phyloP scores from a whole-genome alignment of 2,888 invertebrate species.

The Synanthedon andrenaeformis region DNA sequence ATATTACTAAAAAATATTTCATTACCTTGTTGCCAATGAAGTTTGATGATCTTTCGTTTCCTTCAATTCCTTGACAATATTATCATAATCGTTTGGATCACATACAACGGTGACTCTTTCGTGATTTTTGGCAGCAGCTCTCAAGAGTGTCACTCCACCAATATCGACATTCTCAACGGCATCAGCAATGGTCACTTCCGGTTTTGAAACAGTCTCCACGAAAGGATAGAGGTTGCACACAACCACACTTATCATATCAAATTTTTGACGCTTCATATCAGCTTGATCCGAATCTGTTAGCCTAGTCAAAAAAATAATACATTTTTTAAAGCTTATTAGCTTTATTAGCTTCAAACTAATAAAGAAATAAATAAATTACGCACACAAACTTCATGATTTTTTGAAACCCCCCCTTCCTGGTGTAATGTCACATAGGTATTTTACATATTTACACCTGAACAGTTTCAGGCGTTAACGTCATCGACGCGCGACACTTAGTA shows the following conservation, averaged over 20 bases:
- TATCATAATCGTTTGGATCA: conserved; percentile 89
- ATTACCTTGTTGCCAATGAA: conserved; percentile 75
- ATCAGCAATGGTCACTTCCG: conserved; percentile 83
- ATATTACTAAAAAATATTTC: neutral
- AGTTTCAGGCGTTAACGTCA: too few species aligned
- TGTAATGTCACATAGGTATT: too few species aligned
- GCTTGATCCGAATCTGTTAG: conserved; percentile 80
- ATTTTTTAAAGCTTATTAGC: too few species aligned
- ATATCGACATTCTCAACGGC: conserved; percentile 98
- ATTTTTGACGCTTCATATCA: conserved; percentile 85
- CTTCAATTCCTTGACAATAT: conserved; percentile 79
- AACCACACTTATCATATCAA: conserved; percentile 85
- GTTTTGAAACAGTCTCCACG: conserved; percentile 85
- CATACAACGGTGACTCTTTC: conserved; percentile 93
- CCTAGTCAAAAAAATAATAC: conserved; percentile 45
- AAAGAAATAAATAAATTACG: neutral
- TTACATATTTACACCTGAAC: too few species aligned
- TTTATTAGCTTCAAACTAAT: neutral
- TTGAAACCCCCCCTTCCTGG: too few species aligned
- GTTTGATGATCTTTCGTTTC: conserved; percentile 76
- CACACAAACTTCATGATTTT: too few species aligned
- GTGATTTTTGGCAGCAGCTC: conserved; percentile 98
- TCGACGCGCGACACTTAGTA: too few species aligned
- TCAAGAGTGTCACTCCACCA: conserved; percentile 92
- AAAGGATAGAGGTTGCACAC: conserved; percentile 98